phyloP scores from a whole-genome alignment of 2,113 vertebrate genomes.

The Anhinga anhinga region DNA sequence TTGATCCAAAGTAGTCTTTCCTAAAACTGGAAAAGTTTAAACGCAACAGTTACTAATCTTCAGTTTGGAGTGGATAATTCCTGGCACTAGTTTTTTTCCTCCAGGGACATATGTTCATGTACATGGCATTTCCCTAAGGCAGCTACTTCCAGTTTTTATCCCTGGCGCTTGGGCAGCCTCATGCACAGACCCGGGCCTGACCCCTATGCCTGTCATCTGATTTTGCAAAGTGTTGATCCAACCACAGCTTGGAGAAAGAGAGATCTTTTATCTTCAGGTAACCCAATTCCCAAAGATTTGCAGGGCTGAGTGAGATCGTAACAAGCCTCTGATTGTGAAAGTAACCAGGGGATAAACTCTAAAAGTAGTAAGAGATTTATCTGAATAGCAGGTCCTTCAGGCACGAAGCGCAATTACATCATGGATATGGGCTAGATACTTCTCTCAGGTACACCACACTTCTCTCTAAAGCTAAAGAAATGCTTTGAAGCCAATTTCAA shows the following conservation, averaged over 20 bases:
- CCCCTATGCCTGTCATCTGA: conserved; percentile 1
- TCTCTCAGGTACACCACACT: not conserved
- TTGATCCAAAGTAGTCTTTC: not conserved
- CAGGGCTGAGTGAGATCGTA: not conserved
- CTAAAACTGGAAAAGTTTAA: not conserved
- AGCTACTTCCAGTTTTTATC: not conserved
- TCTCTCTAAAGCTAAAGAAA: not conserved
- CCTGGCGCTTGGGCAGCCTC: not conserved
- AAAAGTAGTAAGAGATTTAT: conserved; percentile 22
- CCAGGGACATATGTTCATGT: not conserved
- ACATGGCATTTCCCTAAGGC: not conserved
- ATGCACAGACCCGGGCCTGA: conserved; percentile 19
- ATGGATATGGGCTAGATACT: not conserved
- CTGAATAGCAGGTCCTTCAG: not conserved
- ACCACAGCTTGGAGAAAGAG: conserved; percentile 1
- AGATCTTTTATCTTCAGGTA: conserved; percentile 28
- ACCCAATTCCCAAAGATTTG: conserved; percentile 32
- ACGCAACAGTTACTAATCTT: not conserved
- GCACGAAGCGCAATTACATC: not conserved
- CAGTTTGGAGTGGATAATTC: not conserved
- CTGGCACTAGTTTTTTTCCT: not conserved
- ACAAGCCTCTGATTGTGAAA: conserved; percentile 40
- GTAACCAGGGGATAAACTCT: not conserved
- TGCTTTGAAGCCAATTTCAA: not conserved
- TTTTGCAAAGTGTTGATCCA: conserved; percentile 43